Base-by-base conservation (phyloP, 2,888 invertebrate genomes). In the Monoplex corrugatus region DNA sequence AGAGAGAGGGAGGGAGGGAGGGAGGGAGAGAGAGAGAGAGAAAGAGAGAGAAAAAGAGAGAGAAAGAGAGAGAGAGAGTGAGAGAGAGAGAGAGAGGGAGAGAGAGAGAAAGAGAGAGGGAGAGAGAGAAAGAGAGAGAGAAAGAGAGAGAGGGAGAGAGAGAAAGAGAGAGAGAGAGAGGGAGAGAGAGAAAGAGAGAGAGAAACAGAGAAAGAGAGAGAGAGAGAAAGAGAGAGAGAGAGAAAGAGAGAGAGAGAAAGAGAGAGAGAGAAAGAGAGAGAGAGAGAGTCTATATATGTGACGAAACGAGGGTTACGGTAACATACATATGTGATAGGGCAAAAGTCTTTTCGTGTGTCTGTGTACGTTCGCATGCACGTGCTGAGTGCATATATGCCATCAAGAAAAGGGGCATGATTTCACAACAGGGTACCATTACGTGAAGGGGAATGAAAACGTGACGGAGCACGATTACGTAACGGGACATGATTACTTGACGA, bases 61-160 rank as follows among this genome's bases (percentile, higher is more conserved):
- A 75, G 35, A 75, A 35, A 32, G 35, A 75, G 75, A 75, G 35
- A 75, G 75, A 75, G 75, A 75, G 75, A 75, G 35, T 10, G 75
- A 75, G 75, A 75, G 75, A 75, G 75, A 35, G 75, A 75, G 75
- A 75, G 75, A 75, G 35, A 35, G 75, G 35, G 75, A 75, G 35
- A 35, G 75, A 75, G 75, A 75, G 35, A 75, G 38, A 75, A 35
- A 75, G 75, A 75, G 35, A 75, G 75, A 35, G 75, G 35, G 35
- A 75, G 75, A 75, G 75, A 35, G 35, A 35, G 75, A 35, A 35
- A 75, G 35, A 75, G 75, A 75, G 35, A 75, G 75, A 75, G 35
- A 75, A 35, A 75, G 75, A 75, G 75, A 75, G n/a, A 44, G 45
- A 82, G 23, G 43, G n/a, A 44, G 45, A 82, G 28, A 82, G 45